A percentile compares a stretch with the other conserved stretches of the same genome.
Evolutionary conservation across 2,888 invertebrate species (phyloP).

Genomic region (Andrena trimmerana): DNA sequence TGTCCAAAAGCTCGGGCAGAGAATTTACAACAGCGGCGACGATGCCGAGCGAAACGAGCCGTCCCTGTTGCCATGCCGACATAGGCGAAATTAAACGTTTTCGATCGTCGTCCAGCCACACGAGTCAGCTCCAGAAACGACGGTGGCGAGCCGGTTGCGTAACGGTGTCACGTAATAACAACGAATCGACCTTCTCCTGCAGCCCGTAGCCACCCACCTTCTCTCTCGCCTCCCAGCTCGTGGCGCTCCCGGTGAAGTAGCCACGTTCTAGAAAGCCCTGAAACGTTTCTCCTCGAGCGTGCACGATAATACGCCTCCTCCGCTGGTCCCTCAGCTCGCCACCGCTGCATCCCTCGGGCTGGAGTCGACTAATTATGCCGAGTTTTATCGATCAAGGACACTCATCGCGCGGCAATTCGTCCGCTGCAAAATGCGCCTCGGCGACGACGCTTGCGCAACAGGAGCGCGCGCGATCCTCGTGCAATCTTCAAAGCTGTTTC

Average conservation of each 20-base stretch:
- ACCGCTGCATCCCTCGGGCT: conserved; percentile 10
- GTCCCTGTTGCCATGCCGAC: conserved; percentile 33
- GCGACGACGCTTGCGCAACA: neutral
- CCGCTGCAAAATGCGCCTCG: conserved; percentile 24
- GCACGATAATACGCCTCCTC: conserved; percentile 41
- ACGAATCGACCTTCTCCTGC: conserved; percentile 80
- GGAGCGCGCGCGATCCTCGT: neutral
- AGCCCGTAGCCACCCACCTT: conserved; percentile 75
- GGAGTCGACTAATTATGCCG: conserved; percentile 26
- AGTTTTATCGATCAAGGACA: conserved; percentile 54
- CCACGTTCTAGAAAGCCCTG: conserved; percentile 66
- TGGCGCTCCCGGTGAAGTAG: conserved; percentile 49
- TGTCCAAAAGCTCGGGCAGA: neutral
- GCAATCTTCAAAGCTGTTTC: neutral
- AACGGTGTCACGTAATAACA: conserved; percentile 81
- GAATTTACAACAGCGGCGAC: neutral
- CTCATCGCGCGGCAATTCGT: conserved; percentile 35
- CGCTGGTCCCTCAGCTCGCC: conserved; percentile 25
- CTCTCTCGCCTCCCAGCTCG: conserved; percentile 64
- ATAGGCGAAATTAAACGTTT: conserved; percentile 58
- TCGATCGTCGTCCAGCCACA: conserved; percentile 31
- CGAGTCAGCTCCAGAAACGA: conserved; percentile 46
- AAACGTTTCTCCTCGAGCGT: conserved; percentile 58
- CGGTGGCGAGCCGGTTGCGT: conserved; percentile 73
- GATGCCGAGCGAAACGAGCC: neutral